Base-by-base conservation (phyloP, 2,888 invertebrate genomes). In the Idaea biselata region DNA sequence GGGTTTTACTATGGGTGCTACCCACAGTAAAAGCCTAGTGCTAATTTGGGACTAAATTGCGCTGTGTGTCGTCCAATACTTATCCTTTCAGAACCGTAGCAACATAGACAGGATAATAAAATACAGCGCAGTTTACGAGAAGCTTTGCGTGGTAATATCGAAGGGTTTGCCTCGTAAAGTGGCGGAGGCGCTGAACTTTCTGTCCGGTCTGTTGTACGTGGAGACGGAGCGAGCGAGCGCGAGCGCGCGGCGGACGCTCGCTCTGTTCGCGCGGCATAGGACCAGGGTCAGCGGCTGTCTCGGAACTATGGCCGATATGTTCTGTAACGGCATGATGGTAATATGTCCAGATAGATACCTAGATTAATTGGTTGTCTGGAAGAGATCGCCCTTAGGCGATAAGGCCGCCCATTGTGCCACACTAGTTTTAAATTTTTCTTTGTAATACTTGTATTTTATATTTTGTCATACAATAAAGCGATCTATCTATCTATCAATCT, bases 211-310 rank as follows among this genome's bases (percentile, higher is more conserved):
- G 31, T 68, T 89, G 14, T 81, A 80, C 60, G 66, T 70, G 4
- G 77, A 78, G 16, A 73, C 18, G 7, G 64, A 77, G 1, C 82
- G 77, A 32, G 72, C 69, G 1, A 71, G 60, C n/a, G 68, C 64
- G 0, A 73, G 74, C 11, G 73, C 68, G 18, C 76, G 63, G 44
- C 74, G 67, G 55, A 71, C 76, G 11, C 71, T 86, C 61, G 70
- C 76, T 6, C 66, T 75, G 6, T 79, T 83, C 65, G 85, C 87
- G 1, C 83, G 80, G 64, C 86, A 86, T 61, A 82, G 82, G 81
- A 76, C 89, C 1, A 78, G 88, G 68, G 74, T 71, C 58, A 90
- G 87, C 68, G 91, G 92, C 6, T 89, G 91, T 67, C 73, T 93
- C 56, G 73, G 79, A 16, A 73, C 76, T 11, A 84, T 92, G 83